Percentiles rank a stretch among this genome's conserved stretches.
phyloP scores from a whole-genome alignment of 2,888 invertebrate species.

The Agonopterix alstromeriana region DNA sequence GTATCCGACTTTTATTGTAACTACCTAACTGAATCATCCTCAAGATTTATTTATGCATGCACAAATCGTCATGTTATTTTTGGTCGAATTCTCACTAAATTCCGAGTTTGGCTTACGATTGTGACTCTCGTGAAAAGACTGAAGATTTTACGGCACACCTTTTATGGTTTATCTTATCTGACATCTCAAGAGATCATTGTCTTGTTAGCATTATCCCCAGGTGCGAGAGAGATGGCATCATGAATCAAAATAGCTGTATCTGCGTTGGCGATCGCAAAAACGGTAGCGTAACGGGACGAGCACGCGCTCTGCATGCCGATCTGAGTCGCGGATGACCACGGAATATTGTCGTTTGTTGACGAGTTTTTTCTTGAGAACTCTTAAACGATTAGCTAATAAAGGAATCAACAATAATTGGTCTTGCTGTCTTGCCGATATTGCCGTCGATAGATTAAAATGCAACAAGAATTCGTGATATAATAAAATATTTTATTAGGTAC shows the following conservation, averaged over 20 bases:
- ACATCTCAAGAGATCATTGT: slow-evolving; percentile 1
- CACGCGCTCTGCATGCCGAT: slow-evolving; percentile 10
- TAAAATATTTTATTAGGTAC: too few relatives aligned
- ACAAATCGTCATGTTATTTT: too few relatives aligned
- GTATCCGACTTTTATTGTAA: too few relatives aligned
- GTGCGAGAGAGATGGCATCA: slow-evolving; percentile 3
- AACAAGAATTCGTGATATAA: too few relatives aligned
- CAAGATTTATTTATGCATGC: too few relatives aligned
- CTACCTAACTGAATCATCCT: too few relatives aligned
- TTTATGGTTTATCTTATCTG: not conserved
- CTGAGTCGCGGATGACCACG: slow-evolving; percentile 1
- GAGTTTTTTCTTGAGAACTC: not conserved
- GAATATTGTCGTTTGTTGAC: not conserved
- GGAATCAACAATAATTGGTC: too few relatives aligned
- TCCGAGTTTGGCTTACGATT: too few relatives aligned
- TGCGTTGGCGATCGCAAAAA: slow-evolving; percentile 11
- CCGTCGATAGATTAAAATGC: too few relatives aligned
- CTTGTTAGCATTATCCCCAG: slow-evolving; percentile 2
- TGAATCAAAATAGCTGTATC: slow-evolving; percentile 12
- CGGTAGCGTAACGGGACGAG: slow-evolving; percentile 12
- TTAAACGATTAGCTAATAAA: too few relatives aligned
- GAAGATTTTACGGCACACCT: not conserved
- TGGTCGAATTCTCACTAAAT: too few relatives aligned
- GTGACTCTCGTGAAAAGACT: not conserved
- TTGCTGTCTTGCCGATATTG: too few relatives aligned